Base-by-base conservation (phyloP, 2,113 vertebrate species). In the Chionodraco myersi region DNA sequence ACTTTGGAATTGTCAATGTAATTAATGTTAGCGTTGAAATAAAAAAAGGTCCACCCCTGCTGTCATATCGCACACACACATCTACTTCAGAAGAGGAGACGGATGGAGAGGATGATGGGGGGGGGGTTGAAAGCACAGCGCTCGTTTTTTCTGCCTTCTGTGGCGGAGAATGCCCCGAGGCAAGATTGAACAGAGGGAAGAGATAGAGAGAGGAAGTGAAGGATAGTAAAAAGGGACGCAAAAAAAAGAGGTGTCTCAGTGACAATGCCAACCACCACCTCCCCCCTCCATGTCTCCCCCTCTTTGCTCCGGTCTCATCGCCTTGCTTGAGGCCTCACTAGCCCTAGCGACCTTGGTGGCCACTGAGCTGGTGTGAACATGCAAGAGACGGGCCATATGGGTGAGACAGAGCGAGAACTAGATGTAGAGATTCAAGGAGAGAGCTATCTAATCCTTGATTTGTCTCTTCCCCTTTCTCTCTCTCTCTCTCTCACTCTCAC, bases 281-380 rank as follows among this genome's bases (percentile, higher is more conserved):
- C 59, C 52, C 11, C n/a, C 52, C 76, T 45, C 67, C 77, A 26
- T 64, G 73, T 58, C 72, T 70, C 73, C 54, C 67, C 62, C 76
- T 67, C 76, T 62, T 34, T 44, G 60, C 71, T 66, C 58, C 26
- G 6, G 45, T 80, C 80, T 75, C 79, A 47, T 67, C 53, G 75
- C 68, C 57, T 84, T 10, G 86, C 90, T 91, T 6, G 53, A 89
- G 87, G 91, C 89, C 88, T 65, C 64, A 57, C 36, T 58, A 90
- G 90, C 84, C n/a, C 90, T 90, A 63, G 73, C 70, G 62, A 92
- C 92, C 90, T 90, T 92, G 88, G 86, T 88, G 89, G 77, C 64
- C 77, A 70, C 64, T n/a, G 73, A 78, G 84, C 72, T 79, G 80
- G 80, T 84, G 86, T 85, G 79, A 83, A 71, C 71, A 57, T 60